Base-by-base conservation (phyloP, 1,140 invertebrate species). In the Drosophila baimaii region DNA sequence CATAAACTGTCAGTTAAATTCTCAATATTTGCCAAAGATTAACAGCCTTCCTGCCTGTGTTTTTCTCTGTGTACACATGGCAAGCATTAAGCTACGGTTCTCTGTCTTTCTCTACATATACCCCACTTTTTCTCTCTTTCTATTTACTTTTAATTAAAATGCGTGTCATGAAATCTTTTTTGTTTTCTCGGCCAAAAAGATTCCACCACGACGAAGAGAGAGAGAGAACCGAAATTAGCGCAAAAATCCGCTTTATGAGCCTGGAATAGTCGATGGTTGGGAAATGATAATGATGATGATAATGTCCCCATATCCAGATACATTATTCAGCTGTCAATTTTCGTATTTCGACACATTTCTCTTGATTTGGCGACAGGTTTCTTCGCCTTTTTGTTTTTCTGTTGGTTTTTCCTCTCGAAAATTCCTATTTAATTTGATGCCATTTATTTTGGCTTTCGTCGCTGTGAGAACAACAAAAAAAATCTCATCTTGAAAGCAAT, bases 61-160 rank as follows among this genome's bases (percentile, higher is more conserved):
- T 66, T 33, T 21, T 47, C 23, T 10, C 59, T 47, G 41, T 65
- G 59, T 66, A 65, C 63, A 29, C 29, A 55, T 68, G 66, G 29
- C 46, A 29, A 69, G 39, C 29, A 54, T 68, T 44, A 55, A 68
- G 63, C 33, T 41, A 5, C 7, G 29, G 5, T 29, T 23, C 46
- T 13, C 21, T 19, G 55, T 37, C 23, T 61, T 39, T 27, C 23
- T 43, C 35, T 39, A n/a, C 23, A 47, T 41, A 23, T 25, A 47
- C 25, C 54, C 62, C 33, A 61, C 27, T 39, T 64, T 77, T 43
- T 59, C 41, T 17, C 54, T 72, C 56, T 68, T 59, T 81, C 76
- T 88, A 84, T 89, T 89, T 89, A 65, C 81, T 89, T 89, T 89
- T 90, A 89, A 89, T 89, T 89, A 89, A 89, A 89, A 89, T 89